Evolutionary conservation across 2,888 invertebrate genomes (phyloP).

Genomic region (Calephelis perditalis): DNA sequence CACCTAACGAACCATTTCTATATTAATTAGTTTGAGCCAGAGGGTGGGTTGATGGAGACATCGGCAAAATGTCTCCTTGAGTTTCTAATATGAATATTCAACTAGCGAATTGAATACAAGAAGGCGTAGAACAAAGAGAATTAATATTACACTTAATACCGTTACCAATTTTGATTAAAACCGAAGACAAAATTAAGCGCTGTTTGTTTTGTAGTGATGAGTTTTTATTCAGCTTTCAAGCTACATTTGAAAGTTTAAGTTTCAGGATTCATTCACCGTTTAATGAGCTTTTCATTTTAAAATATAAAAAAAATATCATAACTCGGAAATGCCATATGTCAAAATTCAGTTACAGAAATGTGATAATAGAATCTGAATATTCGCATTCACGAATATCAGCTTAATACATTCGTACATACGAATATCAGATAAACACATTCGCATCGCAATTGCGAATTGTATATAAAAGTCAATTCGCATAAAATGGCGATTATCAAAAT

Average conservation of each 20-base stretch:
- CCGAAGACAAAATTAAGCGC: conserved; percentile 48
- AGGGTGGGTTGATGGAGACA: conserved; percentile 34
- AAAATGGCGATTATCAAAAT: too few species aligned
- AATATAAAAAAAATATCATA: too few species aligned
- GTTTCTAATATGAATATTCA: conserved; percentile 57
- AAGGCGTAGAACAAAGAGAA: conserved; percentile 43
- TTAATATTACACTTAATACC: conserved; percentile 39
- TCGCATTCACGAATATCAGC: too few species aligned
- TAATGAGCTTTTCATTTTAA: neutral
- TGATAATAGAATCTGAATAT: too few species aligned
- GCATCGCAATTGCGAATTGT: too few species aligned
- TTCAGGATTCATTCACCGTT: too few species aligned
- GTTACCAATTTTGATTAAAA: conserved; percentile 41
- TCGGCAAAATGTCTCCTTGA: conserved; percentile 36
- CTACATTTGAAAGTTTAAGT: too few species aligned
- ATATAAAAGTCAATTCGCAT: too few species aligned
- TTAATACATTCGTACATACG: too few species aligned
- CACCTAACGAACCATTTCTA: conserved; percentile 54
- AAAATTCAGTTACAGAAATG: too few species aligned
- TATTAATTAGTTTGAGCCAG: conserved; percentile 59
- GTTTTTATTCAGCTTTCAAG: neutral
- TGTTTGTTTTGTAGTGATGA: conserved; percentile 16
- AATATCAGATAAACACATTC: too few species aligned
- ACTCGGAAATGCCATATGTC: too few species aligned
- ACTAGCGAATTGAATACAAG: conserved; percentile 45